Conservation (phyloP, 2,797 vertebrate species). For the Rhyacichthys aspro region DNA sequence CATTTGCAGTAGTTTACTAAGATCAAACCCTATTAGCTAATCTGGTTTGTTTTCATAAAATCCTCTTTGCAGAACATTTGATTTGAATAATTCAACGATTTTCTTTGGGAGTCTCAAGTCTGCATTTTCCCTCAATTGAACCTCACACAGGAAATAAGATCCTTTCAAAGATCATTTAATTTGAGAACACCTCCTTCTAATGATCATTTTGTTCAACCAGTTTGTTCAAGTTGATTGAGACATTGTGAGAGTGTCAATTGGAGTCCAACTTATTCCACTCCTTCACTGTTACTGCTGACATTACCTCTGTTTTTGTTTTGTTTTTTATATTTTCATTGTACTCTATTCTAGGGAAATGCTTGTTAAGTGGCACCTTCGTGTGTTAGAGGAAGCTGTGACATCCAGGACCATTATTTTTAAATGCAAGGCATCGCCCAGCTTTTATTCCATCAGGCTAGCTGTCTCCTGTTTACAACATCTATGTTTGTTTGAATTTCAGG, state of each 20-base stretch:
- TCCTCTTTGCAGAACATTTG: not conserved
- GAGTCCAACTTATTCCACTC: not conserved
- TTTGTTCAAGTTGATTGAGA: no score
- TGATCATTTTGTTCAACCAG: no score
- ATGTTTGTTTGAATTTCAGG: slow-evolving; percentile 23
- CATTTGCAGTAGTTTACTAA: not conserved
- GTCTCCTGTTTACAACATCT: slow-evolving; percentile 14
- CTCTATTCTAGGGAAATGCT: slow-evolving; percentile 20
- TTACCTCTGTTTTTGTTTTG: not conserved
- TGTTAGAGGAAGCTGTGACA: slow-evolving; percentile 21
- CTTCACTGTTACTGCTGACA: not conserved
- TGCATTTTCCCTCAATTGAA: no score
- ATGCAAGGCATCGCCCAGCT: not conserved
- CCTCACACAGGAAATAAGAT: no score
- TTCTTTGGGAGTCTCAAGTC: no score
- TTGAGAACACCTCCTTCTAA: no score
- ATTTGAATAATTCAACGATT: not conserved
- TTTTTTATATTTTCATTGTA: no score
- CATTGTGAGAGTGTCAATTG: not conserved
- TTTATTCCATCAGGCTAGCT: slow-evolving; percentile 17
- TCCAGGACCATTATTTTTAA: slow-evolving; percentile 3
- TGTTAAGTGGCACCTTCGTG: slow-evolving; percentile 19
- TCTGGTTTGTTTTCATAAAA: not conserved
- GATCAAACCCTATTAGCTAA: not conserved
- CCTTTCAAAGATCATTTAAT: no score